phyloP scores from a whole-genome alignment of 2,113 vertebrate species.

The Okapia johnstoni region DNA sequence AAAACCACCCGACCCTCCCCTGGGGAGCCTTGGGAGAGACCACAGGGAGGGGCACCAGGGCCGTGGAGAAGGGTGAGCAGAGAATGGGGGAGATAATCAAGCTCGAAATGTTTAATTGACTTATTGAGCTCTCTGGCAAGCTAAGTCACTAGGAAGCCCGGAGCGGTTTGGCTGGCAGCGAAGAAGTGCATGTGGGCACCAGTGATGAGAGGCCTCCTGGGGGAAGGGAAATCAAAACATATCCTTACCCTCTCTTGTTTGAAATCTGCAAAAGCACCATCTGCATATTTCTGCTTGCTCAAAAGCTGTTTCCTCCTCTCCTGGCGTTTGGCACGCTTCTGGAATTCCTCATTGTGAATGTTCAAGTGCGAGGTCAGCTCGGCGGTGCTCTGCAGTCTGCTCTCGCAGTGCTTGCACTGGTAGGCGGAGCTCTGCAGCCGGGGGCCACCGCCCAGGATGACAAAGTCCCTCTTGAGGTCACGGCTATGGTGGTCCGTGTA shows the following conservation, averaged over 20 bases:
- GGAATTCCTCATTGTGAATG: constrained; percentile 95
- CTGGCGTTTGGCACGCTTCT: constrained; percentile 93
- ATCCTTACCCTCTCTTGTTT: constrained; percentile 93
- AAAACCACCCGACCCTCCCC: constrained; percentile 69
- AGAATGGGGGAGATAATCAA: constrained; percentile 72
- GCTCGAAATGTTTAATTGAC: constrained; percentile 77
- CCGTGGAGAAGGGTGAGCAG: constrained; percentile 50
- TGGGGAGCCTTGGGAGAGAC: constrained; percentile 56
- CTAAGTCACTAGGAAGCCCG: constrained; percentile 78
- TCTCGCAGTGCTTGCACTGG: constrained; percentile 96
- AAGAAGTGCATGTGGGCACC: constrained; percentile 78
- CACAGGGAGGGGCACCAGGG: constrained; percentile 25
- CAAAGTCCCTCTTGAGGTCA: constrained; percentile 95
- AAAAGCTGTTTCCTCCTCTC: constrained; percentile 93
- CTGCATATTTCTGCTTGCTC: constrained; percentile 90
- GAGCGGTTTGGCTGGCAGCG: constrained; percentile 76
- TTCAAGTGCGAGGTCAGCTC: constrained; percentile 92
- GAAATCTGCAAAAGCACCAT: constrained; percentile 84
- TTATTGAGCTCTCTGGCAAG: constrained; percentile 77
- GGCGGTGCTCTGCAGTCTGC: constrained; percentile 88
- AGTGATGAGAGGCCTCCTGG: constrained; percentile 74
- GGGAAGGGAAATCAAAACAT: constrained; percentile 74
- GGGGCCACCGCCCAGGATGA: constrained; percentile 83
- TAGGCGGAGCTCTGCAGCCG: constrained; percentile 86
- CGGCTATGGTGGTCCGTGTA: constrained; percentile 95